A percentile compares a stretch with the other conserved stretches of the same genome.
phyloP scores from a whole-genome alignment of 1,140 invertebrate genomes.

The Drosophila tristis region DNA sequence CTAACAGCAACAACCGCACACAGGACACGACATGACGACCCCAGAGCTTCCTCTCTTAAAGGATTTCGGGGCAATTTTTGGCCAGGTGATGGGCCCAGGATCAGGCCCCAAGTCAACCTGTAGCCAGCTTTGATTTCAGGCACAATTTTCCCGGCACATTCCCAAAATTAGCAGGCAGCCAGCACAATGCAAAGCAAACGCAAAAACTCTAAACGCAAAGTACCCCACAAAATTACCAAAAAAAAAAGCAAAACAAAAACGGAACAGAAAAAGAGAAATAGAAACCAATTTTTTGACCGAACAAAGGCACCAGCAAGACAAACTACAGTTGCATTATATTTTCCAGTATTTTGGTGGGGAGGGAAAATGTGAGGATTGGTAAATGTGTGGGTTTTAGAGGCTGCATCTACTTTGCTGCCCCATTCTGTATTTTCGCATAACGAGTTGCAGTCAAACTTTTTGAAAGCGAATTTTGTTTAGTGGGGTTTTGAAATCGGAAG shows the following conservation, averaged over 20 bases:
- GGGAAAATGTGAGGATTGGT: neutral
- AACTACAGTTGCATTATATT: conserved; percentile 57
- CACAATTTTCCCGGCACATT: conserved; percentile 55
- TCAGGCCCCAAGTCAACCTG: conserved; percentile 51
- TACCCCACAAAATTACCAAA: conserved; percentile 43
- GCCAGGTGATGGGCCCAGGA: conserved; percentile 19
- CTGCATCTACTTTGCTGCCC: conserved; percentile 42
- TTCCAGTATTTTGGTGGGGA: conserved; percentile 10
- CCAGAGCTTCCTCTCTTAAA: conserved; percentile 47
- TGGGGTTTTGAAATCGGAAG: conserved; percentile 1
- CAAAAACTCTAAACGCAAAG: conserved; percentile 23
- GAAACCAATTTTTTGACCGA: conserved; percentile 25
- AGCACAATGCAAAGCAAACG: conserved; percentile 29
- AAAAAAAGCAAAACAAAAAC: conserved; percentile 40
- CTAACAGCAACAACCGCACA: conserved; percentile 25
- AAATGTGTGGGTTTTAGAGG: conserved; percentile 2
- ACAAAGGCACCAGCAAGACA: conserved; percentile 50
- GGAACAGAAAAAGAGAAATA: conserved; percentile 24
- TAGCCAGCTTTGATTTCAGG: conserved; percentile 41
- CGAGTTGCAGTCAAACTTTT: conserved; percentile 71
- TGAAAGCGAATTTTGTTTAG: conserved; percentile 49
- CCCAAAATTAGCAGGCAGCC: conserved; percentile 61
- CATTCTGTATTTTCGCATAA: conserved; percentile 62
- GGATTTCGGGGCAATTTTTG: conserved; percentile 43
- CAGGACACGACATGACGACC: conserved; percentile 31